Base-by-base conservation (phyloP, 1,140 invertebrate genomes). In the Choristoneura fumiferana region DNA sequence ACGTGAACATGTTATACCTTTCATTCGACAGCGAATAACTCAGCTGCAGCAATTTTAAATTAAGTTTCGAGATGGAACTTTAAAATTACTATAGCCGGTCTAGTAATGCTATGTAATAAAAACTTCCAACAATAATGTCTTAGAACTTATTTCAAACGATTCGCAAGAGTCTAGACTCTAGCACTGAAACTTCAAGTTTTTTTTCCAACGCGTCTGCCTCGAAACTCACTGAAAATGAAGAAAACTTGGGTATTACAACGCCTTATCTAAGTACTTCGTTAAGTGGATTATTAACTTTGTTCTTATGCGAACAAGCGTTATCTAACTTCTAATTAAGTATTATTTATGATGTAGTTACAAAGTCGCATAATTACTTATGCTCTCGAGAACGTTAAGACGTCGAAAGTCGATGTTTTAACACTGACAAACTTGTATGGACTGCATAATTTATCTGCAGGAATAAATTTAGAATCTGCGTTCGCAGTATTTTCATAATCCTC, bases 401-500 rank as follows among this genome's bases (percentile, higher is more conserved):
- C 33, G 22, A 54, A 54, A 54, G 52, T 54, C 33, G 14, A 54
- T 54, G 52, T 34, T 36, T 34, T 29, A 54, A 54, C 33, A 12
- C 8, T 12, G 33, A 43, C 40, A 17, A 29, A 49, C 17, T 49
- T 49, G 40, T 43, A 17, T 43, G 40, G 12, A 29, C 17, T 33
- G 43, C 43, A 49, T 49, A 49, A 49, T 22, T 43, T 43, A 40
- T 13, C 18, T 14, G 15, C 3, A 0, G 17, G 18, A 22, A 17
- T 22, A 29, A 49, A 57, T 45, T 53, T 18, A 49, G 45, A 55
- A 39, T 61, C n/a, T n/a, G n/a, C 49, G 63, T 69, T 69, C 68
- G 58, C 67, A 54, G 56, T 34, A 29, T 29, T 75, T 75, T 70
- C 69, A 77, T 78, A 81, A 81, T 81, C 68, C 70, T 45, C 53